Base-by-base conservation (phyloP, 2,797 vertebrate genomes). In the Cryptoblepharus egeriae region DNA sequence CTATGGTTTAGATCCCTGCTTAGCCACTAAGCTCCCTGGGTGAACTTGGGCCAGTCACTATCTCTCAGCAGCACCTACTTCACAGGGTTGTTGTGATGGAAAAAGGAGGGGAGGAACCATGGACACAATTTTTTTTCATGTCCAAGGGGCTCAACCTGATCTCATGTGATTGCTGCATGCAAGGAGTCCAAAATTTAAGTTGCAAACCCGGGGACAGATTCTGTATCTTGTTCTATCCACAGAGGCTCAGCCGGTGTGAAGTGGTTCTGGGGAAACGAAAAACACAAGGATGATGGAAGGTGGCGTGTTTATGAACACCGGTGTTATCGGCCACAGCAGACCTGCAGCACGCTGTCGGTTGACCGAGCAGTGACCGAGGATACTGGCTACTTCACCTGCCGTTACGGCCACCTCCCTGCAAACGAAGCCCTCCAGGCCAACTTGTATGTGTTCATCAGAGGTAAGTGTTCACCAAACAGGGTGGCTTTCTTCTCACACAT, bases 361-460 rank as follows among this genome's bases (percentile, higher is more conserved):
- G 89, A 87, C 80, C 87, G 91, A 39, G 89, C 96, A 80, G 90
- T 1, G 0, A 93, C 88, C 82, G 95, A 64, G 0, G 97, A 98
- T 94, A 98, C 97, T 0, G 97, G 97, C 1, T 92, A 75, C 28
- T 96, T 98, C 92, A 95, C 87, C 80, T 99, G 98, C 82, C 74
- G 64, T 45, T 94, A 92, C 76, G 85, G 45, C 58, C 82, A 69
- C 28, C 2, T 3, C 63, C 83, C 79, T 1, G 16, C 61, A 3
- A 83, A 84, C 0, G 86, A 82, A 71, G 87, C 81, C 8, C 74
- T 91, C 20, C 30, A 77, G 78, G 45, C 85, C 88, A 91, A 79
- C 3, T 91, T 95, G 24, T 98, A 98, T 0, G 89, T 98, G 78
- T 98, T 93, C 65, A 96, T 98, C 55, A 94, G 93, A 97, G 97